These are phyloP conservation scores for Drosophila conformis DNA, from an alignment of 2,888 invertebrate genomes.

Conservation along the genomic window DNA sequence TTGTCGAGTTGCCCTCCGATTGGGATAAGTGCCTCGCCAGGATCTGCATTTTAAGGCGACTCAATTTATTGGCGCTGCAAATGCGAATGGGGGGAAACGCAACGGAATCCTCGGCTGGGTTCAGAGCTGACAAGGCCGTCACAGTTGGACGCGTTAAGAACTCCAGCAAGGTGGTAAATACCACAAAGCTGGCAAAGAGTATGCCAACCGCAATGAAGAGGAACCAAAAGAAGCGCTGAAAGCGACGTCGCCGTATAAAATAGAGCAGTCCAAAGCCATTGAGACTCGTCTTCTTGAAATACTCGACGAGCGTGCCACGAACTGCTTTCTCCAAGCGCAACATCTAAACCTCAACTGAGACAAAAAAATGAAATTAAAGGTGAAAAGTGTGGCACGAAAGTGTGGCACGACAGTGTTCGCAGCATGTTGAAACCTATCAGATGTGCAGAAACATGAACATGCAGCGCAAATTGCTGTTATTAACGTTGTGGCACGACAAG, in stretches of 20 bases:
- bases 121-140: constrained; percentile 52
- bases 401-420: neutral
- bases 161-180: constrained; percentile 59
- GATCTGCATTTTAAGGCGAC: constrained; percentile 50
- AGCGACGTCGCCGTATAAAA: constrained; percentile 69
- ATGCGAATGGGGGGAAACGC: constrained; percentile 70
- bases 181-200: constrained; percentile 64
- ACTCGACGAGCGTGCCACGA: constrained; percentile 74
- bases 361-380: neutral
- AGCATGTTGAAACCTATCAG: constrained; percentile 24
- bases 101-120: constrained; percentile 26
- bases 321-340: constrained; percentile 54
- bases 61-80: constrained; percentile 78
- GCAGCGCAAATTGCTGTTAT: constrained; percentile 25
- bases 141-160: constrained; percentile 74
- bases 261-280: constrained; percentile 81
- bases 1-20: constrained; percentile 2
- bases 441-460: constrained; percentile 19
- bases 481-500: constrained; percentile 29
- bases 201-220: constrained; percentile 74
- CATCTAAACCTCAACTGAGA: constrained; percentile 41
- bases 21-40: constrained; percentile 56
- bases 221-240: constrained; percentile 80
- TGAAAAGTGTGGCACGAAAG: constrained; percentile 3
- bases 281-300: constrained; percentile 81